Evolutionary conservation across 2,888 invertebrate genomes (phyloP), one percentile per base, ranked within the genome.

Genomic region (Ochropleura leucogaster): DNA sequence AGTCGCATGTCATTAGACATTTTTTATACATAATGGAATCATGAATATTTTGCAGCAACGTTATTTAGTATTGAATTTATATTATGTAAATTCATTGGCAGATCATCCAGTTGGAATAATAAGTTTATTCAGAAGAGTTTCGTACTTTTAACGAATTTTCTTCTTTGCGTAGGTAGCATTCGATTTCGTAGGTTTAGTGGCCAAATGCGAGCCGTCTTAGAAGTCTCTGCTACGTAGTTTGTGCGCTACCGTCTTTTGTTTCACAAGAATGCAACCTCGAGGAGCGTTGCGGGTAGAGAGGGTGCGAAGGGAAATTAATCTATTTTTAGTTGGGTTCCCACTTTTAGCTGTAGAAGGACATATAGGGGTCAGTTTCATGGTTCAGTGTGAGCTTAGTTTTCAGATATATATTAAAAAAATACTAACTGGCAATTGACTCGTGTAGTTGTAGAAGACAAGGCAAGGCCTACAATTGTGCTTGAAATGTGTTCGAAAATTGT

Each of bases 191-290:
- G 66, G 51, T 80, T 80, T 80, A 66, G 85, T 85, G 87, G 91
- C 91, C 80, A 77, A 72, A 72, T 65, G 59, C 44, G 67, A 79
- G 68, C 66, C 74, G 82, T 83, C 86, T 86, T 82, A 82, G 80
- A 80, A 80, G 55, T 83, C 81, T 80, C 74, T 79, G 74, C 79
- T 75, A 59, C 79, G 86, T 87, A 88, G 89, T 89, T 89, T 90
- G 89, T 89, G 88, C 85, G 90, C 90, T 80, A 85, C 78, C 89
- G 90, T 87, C 93, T 92, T 93, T 94, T 94, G 93, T 94, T 91
- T 86, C 86, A 77, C 80, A 91, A 93, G 93, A 92, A 92, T 91
- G 89, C 90, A 78, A 85, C 88, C 89, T 87, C 87, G 85, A 82
- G 87, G 82, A 85, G 86, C 88, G 87, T 89, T 90, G 89, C 85